Base-by-base conservation (phyloP, 2,888 invertebrate genomes). In the Temnothorax unifasciatus region DNA sequence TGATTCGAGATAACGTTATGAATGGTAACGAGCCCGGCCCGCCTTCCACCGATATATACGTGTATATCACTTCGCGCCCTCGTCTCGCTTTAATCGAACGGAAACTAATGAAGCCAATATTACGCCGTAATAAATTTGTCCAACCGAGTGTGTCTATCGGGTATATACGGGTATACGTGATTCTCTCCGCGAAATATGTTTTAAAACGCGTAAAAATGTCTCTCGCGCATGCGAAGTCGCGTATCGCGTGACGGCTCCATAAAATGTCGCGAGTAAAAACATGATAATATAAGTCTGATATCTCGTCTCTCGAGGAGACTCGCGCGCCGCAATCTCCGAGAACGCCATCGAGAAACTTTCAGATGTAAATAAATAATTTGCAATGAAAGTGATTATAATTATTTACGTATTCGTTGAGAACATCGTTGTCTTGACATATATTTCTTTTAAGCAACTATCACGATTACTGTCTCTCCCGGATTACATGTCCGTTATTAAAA, bases 1-100 rank as follows among this genome's bases (percentile, higher is more conserved):
- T 91, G 90, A 90, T 90, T 91, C 84, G 64, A 90, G 90, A 92
- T 91, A 91, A 88, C 88, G 87, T 88, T 88, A 89, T 90, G 90
- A 92, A 92, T 91, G 91, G 89, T 87, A 91, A 91, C 87, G 90
- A 91, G 90, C 84, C 77, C 83, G 38, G 76, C 81, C 88, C 79
- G 88, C 88, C 89, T 89, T 90, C 88, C 68, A 84, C 41, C 84
- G 85, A 29, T 76, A 47, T 71, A 61, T 57, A 47, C 25, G 34
- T 38, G 76, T 59, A 73, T 81, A 81, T 81, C 79, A 81, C 79
- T 73, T 81, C 59, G 79, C 79, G 69, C 44, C n/a, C 64, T 52
- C 64, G 66, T 77, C 66, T 84, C 86, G 87, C 50, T 90, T 90
- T 90, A 90, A 90, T 90, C 89, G 90, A 90, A 90, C 87, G 90